phyloP scores from a whole-genome alignment of 2,113 vertebrate genomes.

The Rynchops niger region DNA sequence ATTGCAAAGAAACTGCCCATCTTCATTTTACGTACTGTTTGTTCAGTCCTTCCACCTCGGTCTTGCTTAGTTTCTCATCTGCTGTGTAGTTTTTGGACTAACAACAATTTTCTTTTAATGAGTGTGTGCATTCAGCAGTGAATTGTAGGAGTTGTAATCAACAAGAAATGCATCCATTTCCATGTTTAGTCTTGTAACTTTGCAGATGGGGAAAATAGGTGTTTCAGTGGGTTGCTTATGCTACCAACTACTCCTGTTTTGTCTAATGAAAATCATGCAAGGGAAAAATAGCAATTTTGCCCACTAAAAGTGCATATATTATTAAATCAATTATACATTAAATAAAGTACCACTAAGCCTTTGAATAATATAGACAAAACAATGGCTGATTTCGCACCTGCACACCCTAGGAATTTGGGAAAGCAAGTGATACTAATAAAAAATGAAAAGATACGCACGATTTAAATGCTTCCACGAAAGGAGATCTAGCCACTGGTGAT shows the following conservation, averaged over 20 bases:
- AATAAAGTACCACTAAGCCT: neutral
- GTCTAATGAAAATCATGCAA: neutral
- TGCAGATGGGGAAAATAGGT: neutral
- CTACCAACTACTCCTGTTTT: neutral
- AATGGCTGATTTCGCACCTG: neutral
- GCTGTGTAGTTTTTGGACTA: neutral
- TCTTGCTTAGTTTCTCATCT: constrained; percentile 38
- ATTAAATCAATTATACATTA: neutral
- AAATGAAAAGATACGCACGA: neutral
- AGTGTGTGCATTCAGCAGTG: neutral
- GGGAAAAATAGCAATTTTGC: neutral
- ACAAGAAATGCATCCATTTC: neutral
- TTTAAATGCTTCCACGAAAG: neutral
- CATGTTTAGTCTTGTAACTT: neutral
- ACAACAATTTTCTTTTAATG: constrained; percentile 10
- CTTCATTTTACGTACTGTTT: neutral
- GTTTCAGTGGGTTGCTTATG: neutral
- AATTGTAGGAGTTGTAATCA: neutral
- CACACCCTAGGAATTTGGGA: neutral
- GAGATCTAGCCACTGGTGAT: neutral
- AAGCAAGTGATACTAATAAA: neutral
- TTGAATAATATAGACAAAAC: neutral
- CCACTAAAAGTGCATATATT: neutral
- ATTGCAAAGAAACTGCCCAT: neutral
- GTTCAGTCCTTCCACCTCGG: neutral